phyloP scores from a whole-genome alignment of 2,888 invertebrate species.

The Lydus trimaculatus region DNA sequence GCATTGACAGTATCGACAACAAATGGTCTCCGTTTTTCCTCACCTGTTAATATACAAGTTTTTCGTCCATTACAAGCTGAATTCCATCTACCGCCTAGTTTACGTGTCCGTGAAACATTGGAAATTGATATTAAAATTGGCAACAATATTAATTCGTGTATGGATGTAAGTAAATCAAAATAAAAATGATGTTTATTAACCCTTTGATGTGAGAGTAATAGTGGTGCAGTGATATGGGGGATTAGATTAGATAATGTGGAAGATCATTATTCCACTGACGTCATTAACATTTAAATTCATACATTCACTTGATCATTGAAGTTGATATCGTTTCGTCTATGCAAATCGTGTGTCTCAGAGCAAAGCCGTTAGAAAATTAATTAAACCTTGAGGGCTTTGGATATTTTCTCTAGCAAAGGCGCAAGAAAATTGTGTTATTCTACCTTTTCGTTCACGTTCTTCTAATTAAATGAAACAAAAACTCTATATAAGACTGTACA shows the following conservation, averaged over 20 bases:
- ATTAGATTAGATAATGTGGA: constrained; percentile 6
- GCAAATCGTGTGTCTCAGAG: not conserved
- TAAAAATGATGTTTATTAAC: too few species aligned
- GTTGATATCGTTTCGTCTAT: constrained; percentile 1
- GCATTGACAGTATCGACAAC: constrained; percentile 65
- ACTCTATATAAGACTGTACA: not conserved
- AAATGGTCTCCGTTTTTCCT: constrained; percentile 65
- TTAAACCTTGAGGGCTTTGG: not conserved
- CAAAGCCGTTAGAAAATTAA: not conserved
- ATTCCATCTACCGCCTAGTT: constrained; percentile 66
- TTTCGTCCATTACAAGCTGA: constrained; percentile 70
- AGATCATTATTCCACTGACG: not conserved
- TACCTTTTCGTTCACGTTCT: not conserved
- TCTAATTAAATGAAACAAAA: constrained; percentile 17
- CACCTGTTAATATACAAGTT: constrained; percentile 67
- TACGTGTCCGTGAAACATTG: constrained; percentile 70
- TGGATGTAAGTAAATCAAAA: constrained; percentile 67
- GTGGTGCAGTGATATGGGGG: not conserved
- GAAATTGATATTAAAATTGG: constrained; percentile 75
- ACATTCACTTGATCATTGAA: constrained; percentile 9
- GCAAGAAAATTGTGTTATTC: constrained; percentile 4
- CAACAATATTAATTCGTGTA: constrained; percentile 72
- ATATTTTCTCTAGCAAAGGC: not conserved
- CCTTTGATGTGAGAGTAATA: not conserved
- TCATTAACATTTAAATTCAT: constrained; percentile 9